Evolutionary conservation across 2,797 vertebrate genomes (phyloP).

Genomic region (Chelonia mydas): DNA sequence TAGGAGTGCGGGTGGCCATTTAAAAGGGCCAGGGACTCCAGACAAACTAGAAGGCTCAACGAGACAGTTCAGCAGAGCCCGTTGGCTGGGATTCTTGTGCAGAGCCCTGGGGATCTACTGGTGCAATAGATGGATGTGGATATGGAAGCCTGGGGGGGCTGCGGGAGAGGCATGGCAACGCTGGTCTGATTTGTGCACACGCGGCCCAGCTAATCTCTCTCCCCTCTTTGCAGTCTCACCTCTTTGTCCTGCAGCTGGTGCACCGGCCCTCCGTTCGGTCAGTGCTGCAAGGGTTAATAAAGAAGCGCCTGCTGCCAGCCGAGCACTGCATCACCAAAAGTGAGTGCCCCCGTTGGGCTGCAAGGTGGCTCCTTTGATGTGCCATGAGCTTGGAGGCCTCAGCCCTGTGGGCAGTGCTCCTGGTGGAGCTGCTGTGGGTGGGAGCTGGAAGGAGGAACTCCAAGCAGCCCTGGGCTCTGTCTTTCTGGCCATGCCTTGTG

Average conservation of each 20-base stretch:
- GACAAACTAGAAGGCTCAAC: too few species aligned
- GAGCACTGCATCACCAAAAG: constrained; percentile 96
- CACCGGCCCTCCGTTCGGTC: constrained; percentile 93
- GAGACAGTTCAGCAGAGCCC: too few species aligned
- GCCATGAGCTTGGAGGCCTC: background rate
- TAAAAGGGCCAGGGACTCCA: background rate
- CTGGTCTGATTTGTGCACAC: too few species aligned
- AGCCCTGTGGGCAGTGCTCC: background rate
- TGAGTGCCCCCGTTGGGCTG: constrained; percentile 65
- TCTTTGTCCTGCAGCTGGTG: constrained; percentile 94
- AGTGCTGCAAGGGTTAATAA: constrained; percentile 94
- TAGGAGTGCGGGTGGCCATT: background rate
- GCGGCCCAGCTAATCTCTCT: background rate
- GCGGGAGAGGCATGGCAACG: too few species aligned
- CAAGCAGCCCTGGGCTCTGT: too few species aligned
- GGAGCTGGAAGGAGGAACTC: background rate
- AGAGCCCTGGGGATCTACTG: too few species aligned
- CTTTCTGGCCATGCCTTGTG: background rate
- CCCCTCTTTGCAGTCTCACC: constrained; percentile 86
- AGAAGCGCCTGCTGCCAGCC: constrained; percentile 93
- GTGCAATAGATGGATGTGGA: too few species aligned
- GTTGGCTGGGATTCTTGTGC: too few species aligned
- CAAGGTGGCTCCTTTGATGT: background rate
- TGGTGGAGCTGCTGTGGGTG: rapidly evolving
- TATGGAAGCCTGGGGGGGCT: too few species aligned